phyloP scores from a whole-genome alignment of 2,797 vertebrate genomes.

The Eutrigla gurnardus region DNA sequence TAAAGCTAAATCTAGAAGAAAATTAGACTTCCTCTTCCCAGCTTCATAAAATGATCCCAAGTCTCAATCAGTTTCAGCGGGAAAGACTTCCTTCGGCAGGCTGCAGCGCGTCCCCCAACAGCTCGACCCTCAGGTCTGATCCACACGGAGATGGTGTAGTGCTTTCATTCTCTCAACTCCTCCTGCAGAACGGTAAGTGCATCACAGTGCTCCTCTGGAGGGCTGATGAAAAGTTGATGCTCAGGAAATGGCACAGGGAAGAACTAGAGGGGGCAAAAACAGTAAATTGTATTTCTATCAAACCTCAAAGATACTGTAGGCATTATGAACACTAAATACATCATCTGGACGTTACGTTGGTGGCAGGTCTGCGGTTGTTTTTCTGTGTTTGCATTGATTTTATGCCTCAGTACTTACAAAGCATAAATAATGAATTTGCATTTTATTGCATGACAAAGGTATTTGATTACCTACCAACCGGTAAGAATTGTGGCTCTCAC shows the following conservation, averaged over 20 bases:
- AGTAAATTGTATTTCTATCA: neutral
- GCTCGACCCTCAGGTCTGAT: neutral
- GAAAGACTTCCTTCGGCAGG: neutral
- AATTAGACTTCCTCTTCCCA: neutral
- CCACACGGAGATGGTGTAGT: neutral
- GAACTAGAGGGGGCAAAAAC: constrained; percentile 9
- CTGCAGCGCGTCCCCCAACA: too few relatives aligned
- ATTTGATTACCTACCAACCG: too few relatives aligned
- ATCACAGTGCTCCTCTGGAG: neutral
- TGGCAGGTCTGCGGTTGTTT: too few relatives aligned
- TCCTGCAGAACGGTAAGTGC: neutral
- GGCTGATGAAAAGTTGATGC: fast-evolving
- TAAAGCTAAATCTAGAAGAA: neutral
- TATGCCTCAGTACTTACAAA: neutral
- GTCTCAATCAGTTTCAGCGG: neutral
- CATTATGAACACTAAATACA: neutral
- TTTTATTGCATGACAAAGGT: too few relatives aligned
- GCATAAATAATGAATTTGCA: neutral
- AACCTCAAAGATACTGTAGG: neutral
- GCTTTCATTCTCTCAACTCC: neutral
- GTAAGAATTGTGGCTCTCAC: too few relatives aligned
- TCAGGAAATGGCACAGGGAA: fast-evolving
- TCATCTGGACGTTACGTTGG: neutral
- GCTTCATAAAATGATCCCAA: too few relatives aligned
- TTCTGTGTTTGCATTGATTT: neutral